These are phyloP conservation scores for Epinephelus fuscoguttatus DNA, from an alignment of 2,113 vertebrate species.

Conservation along the genomic window DNA sequence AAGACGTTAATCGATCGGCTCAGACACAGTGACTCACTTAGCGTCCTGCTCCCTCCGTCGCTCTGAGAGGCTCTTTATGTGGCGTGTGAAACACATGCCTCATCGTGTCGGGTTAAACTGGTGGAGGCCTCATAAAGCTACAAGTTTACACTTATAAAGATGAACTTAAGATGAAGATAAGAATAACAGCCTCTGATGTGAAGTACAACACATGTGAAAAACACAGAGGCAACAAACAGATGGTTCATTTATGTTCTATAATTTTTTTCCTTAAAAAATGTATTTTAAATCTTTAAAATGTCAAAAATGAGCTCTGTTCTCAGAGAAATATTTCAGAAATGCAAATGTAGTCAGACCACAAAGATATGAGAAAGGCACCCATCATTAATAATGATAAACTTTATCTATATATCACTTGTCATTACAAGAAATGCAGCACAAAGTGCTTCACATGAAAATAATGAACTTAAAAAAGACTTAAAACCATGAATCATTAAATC, in stretches of 20 bases:
- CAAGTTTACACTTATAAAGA: background rate
- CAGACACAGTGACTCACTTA: conserved; percentile 21
- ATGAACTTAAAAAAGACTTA: too few species aligned
- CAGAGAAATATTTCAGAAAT: background rate
- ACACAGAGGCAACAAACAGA: background rate
- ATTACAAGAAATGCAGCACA: too few species aligned
- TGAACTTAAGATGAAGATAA: background rate
- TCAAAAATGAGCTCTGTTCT: background rate
- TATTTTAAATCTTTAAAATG: background rate
- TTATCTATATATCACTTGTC: too few species aligned
- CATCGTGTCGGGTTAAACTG: conserved; percentile 8
- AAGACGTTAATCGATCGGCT: conserved; percentile 65
- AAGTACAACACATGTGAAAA: background rate
- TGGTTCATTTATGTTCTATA: background rate
- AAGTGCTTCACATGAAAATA: too few species aligned
- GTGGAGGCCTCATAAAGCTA: background rate
- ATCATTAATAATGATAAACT: too few species aligned
- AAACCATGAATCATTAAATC: too few species aligned
- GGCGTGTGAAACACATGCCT: conserved; percentile 12
- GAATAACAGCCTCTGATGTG: background rate
- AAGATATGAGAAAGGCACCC: background rate
- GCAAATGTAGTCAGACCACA: background rate
- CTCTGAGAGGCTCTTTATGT: conserved; percentile 24
- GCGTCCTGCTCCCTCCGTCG: conserved; percentile 18
- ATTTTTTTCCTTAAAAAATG: background rate